Conservation (phyloP, 2,797 vertebrate genomes). For the Mus minutoides region DNA sequence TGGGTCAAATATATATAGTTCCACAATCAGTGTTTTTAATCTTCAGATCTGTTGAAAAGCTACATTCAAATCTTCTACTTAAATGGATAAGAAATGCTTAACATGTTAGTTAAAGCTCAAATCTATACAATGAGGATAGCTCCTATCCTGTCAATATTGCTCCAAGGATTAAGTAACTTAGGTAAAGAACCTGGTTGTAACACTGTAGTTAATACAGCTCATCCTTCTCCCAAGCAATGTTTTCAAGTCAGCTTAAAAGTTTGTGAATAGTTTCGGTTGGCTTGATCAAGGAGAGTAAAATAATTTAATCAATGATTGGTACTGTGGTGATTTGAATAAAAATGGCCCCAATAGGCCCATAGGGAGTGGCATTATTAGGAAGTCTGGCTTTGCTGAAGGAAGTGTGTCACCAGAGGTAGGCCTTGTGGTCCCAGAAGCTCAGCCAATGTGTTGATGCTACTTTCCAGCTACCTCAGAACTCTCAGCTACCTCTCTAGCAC, state of each 20-base stretch:
- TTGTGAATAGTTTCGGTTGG: background rate
- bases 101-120: conserved; percentile 54
- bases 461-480: background rate
- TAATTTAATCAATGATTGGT: conserved; percentile 26
- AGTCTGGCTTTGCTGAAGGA: background rate
- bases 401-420: background rate
- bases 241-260: conserved; percentile 39
- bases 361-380: background rate
- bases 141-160: background rate
- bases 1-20: conserved; percentile 24
- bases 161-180: conserved; percentile 54
- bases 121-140: conserved; percentile 43
- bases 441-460: background rate
- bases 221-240: background rate
- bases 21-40: conserved; percentile 28
- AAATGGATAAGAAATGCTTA: conserved; percentile 34
- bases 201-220: background rate
- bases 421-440: background rate
- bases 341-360: background rate
- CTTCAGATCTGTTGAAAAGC: conserved; percentile 46
- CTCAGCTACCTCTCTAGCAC: background rate
- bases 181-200: conserved; percentile 1
- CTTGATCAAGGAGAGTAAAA: background rate
- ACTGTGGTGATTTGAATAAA: background rate
- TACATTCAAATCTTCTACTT: conserved; percentile 60